Percentiles rank a stretch among this genome's conserved stretches.
Conservation (phyloP, 2,797 vertebrate species). For the Hephaestus fuliginosus region DNA sequence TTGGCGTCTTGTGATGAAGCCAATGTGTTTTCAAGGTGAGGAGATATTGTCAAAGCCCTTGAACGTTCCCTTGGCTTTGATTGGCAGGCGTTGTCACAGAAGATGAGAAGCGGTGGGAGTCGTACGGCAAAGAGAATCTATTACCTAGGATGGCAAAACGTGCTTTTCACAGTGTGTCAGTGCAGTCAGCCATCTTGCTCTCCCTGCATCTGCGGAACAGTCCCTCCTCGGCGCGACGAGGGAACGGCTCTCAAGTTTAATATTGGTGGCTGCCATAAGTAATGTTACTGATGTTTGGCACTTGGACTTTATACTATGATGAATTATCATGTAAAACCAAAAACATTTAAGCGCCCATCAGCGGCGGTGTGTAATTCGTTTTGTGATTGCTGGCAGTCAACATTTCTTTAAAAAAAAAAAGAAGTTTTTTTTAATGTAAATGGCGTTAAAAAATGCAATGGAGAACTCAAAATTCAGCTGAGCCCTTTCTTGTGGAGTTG, state of each 20-base stretch:
- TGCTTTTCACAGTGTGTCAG: conserved; percentile 74
- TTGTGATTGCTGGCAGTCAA: conserved; percentile 52
- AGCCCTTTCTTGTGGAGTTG: conserved; percentile 80
- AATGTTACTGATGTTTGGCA: conserved; percentile 57
- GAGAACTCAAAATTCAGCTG: conserved; percentile 53
- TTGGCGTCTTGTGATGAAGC: conserved; percentile 63
- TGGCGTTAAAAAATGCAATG: conserved; percentile 27
- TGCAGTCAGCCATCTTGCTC: conserved; percentile 80
- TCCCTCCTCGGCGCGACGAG: conserved; percentile 53
- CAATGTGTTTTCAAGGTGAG: conserved; percentile 80
- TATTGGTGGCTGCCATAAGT: conserved; percentile 70
- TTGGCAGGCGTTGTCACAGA: conserved; percentile 76
- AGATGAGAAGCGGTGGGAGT: conserved; percentile 75
- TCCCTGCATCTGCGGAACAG: conserved; percentile 51
- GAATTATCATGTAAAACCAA: conserved; percentile 53
- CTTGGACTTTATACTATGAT: conserved; percentile 45
- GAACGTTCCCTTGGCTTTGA: conserved; percentile 72
- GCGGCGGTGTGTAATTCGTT: conserved; percentile 48
- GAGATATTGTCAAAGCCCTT: conserved; percentile 76
- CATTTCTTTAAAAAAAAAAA: conserved; percentile 26
- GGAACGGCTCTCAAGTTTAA: conserved; percentile 75
- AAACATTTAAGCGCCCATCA: conserved; percentile 55
- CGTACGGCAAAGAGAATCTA: conserved; percentile 78
- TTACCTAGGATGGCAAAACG: conserved; percentile 71
- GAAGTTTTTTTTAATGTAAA: conserved; percentile 32